phyloP scores from a whole-genome alignment of 1,140 invertebrate genomes.

The Coboldia fuscipes region DNA sequence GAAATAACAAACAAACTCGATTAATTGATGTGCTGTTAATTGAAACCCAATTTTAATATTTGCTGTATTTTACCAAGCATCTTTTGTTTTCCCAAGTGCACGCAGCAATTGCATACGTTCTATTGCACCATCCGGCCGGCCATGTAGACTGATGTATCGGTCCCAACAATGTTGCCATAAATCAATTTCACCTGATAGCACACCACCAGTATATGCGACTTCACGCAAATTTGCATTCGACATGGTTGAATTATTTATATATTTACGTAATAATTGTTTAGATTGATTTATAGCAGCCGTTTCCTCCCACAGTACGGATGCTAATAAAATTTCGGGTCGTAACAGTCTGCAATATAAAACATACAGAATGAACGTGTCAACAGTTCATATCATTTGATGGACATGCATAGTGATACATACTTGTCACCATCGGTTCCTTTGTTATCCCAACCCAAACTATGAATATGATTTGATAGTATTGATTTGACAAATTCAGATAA shows the following conservation, averaged over 20 bases:
- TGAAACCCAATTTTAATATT: too few species aligned
- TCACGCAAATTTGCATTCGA: constrained; percentile 19
- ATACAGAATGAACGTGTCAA: not conserved
- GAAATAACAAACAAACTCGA: too few species aligned
- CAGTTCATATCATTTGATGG: not conserved
- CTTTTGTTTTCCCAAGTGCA: constrained; percentile 40
- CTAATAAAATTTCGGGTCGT: constrained; percentile 16
- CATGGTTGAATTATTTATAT: constrained; percentile 13
- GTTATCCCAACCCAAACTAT: constrained; percentile 40
- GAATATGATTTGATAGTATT: constrained; percentile 35
- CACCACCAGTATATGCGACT: constrained; percentile 19
- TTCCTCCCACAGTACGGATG: constrained; percentile 20
- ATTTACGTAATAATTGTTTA: constrained; percentile 18
- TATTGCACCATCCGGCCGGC: constrained; percentile 33
- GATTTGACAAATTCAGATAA: constrained; percentile 38
- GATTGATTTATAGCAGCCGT: constrained; percentile 17
- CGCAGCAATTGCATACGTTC: constrained; percentile 43
- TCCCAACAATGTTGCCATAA: constrained; percentile 59
- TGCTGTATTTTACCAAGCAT: constrained; percentile 29
- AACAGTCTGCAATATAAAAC: constrained; percentile 8
- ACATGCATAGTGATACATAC: constrained; percentile 19
- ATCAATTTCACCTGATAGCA: constrained; percentile 34
- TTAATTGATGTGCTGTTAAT: too few species aligned
- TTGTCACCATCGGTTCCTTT: constrained; percentile 40
- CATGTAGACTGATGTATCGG: constrained; percentile 27